phyloP scores from a whole-genome alignment of 2,797 vertebrate species.

The Hirundo rustica region DNA sequence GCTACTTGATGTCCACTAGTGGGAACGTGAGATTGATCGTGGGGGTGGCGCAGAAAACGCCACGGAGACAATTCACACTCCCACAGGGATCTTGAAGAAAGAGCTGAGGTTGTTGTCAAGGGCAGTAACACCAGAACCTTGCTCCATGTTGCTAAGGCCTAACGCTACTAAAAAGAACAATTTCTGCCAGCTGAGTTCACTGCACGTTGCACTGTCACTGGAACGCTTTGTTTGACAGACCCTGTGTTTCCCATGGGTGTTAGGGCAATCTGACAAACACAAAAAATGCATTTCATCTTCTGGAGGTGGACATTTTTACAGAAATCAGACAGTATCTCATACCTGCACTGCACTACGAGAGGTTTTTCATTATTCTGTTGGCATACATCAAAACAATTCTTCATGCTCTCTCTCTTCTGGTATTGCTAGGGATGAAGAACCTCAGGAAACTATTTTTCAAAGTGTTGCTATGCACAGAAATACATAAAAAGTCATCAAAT shows the following conservation, averaged over 20 bases:
- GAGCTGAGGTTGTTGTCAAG: neutral
- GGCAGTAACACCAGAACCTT: neutral
- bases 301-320: neutral
- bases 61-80: neutral
- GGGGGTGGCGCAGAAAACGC: accelerated
- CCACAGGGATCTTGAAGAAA: neutral
- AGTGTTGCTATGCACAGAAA: neutral
- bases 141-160: neutral
- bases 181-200: neutral
- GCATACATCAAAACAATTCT: neutral
- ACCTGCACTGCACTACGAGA: neutral
- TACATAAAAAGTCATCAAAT: neutral
- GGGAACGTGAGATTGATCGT: neutral
- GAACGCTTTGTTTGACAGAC: neutral
- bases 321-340: neutral
- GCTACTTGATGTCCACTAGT: neutral
- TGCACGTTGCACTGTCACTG: neutral
- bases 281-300: neutral
- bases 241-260: neutral
- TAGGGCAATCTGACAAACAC: neutral
- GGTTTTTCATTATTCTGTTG: neutral
- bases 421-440: neutral
- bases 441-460: neutral
- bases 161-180: neutral
- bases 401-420: neutral